Evolutionary conservation across 2,113 vertebrate genomes (phyloP).

Genomic region (Genyomyrus donnyi): DNA sequence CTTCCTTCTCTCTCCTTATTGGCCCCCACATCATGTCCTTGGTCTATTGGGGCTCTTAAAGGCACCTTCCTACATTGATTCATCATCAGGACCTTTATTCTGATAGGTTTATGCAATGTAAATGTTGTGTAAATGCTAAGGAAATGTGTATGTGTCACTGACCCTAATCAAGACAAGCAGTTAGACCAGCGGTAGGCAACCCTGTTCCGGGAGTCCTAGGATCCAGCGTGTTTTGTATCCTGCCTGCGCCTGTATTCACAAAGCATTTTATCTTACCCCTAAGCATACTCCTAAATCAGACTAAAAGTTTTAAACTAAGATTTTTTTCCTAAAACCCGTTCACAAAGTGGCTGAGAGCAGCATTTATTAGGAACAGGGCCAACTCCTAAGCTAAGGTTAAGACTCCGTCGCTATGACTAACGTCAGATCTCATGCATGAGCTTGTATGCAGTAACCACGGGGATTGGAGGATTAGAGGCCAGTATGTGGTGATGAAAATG

Average conservation of each 20-base stretch:
- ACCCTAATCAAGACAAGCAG: background rate
- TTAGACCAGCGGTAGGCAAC: background rate
- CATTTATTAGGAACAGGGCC: no score
- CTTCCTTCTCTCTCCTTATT: background rate
- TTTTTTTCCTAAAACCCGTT: no score
- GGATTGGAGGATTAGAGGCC: no score
- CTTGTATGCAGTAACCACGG: no score
- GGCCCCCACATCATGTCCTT: background rate
- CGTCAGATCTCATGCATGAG: no score
- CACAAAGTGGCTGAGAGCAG: no score
- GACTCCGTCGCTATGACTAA: no score
- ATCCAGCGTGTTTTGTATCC: background rate
- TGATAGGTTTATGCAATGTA: background rate
- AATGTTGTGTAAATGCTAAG: background rate
- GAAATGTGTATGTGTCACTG: background rate
- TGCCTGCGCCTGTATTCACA: background rate
- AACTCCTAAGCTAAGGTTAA: no score
- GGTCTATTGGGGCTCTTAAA: background rate
- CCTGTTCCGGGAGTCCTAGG: background rate
- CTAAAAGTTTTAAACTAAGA: no score
- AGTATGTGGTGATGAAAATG: no score
- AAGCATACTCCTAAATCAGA: no score
- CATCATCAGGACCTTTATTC: background rate
- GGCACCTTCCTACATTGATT: background rate
- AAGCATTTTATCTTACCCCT: no score